Evolutionary conservation across 2,113 vertebrate genomes (phyloP).

Genomic region (Cephalopholis sonnerati): DNA sequence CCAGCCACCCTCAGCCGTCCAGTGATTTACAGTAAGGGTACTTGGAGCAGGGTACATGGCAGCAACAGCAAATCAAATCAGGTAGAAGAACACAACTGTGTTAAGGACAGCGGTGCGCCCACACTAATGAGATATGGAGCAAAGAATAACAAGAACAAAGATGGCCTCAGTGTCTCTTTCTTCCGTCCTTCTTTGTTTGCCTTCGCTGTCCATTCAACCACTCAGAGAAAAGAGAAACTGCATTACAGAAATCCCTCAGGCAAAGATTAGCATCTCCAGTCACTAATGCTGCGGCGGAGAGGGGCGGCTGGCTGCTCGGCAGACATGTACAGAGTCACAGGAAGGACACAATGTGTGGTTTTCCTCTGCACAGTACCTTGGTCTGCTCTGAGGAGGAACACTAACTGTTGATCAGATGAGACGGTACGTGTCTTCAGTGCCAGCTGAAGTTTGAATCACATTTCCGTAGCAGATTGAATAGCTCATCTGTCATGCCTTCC

Average conservation of each 20-base stretch:
- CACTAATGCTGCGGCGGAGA: conserved; percentile 54
- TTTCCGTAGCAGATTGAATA: not conserved
- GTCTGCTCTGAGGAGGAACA: not conserved
- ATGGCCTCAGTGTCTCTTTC: conserved; percentile 27
- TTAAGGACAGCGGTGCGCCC: conserved; percentile 65
- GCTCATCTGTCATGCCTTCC: not conserved
- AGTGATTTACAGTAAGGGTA: conserved; percentile 51
- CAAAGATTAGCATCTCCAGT: conserved; percentile 79
- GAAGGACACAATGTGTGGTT: not conserved
- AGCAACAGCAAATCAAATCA: conserved; percentile 78
- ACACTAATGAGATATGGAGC: conserved; percentile 71
- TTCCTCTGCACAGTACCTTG: not conserved
- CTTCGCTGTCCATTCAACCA: conserved; percentile 58
- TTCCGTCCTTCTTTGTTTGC: conserved; percentile 18
- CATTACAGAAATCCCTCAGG: conserved; percentile 76
- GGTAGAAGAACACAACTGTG: conserved; percentile 54
- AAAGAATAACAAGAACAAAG: conserved; percentile 35
- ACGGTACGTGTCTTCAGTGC: not conserved
- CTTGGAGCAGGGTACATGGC: conserved; percentile 34
- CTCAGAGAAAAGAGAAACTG: conserved; percentile 74
- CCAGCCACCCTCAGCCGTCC: conserved; percentile 1
- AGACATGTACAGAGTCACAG: not conserved
- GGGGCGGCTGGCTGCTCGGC: not conserved
- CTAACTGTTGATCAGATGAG: not conserved
- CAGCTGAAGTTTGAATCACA: not conserved